Evolutionary conservation across 2,797 vertebrate species (phyloP), one percentile per base, ranked within the genome.

Genomic region (Mus spretus): DNA sequence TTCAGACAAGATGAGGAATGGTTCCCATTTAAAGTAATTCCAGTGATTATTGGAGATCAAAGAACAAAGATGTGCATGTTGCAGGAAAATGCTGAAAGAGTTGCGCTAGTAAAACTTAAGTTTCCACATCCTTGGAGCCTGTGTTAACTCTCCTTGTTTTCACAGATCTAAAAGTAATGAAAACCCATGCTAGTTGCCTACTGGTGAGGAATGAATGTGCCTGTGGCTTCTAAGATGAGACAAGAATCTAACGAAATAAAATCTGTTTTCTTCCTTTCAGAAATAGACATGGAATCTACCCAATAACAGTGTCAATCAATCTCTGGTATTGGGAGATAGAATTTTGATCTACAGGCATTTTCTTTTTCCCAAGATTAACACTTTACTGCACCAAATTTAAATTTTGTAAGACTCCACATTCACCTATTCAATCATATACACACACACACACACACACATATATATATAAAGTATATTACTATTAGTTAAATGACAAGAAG

Each of bases 401-500:
- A 77, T 3, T 92, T 93, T 90, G 17, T 3, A 82, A 89, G 44
- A 94, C 14, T 72, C 24, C 44, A 92, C 80, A 95, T 85, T 70
- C 17, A 93, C 14, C 67, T 78, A 31, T 74, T 92, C 67, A 93
- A 6, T 15, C 37, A 14, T 37, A 44, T 37, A 7, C 2, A 28
- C 5, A 47, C 24, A 40, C 3, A 40, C 3, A 40, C 37, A 40
- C 37, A 40, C 37, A 40, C 37, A 40, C 37, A 40, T 12, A 10
- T 24, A 10, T 61, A 53, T 53, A 53, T 53, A 53, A 70, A 28
- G 44, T 44, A 44, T 15, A 75, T 78, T 28, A 53, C 3, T 67
- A 11, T 55, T 67, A 93, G 34, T 86, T 53, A 53, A 96, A 15
- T 34, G 40, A 74, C 9, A 53, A 1, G 13, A 88, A 89, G 7